Percentiles rank a stretch among this genome's conserved stretches.
Conservation (phyloP, 2,113 vertebrate genomes). For the Amblyopsis rosae region DNA sequence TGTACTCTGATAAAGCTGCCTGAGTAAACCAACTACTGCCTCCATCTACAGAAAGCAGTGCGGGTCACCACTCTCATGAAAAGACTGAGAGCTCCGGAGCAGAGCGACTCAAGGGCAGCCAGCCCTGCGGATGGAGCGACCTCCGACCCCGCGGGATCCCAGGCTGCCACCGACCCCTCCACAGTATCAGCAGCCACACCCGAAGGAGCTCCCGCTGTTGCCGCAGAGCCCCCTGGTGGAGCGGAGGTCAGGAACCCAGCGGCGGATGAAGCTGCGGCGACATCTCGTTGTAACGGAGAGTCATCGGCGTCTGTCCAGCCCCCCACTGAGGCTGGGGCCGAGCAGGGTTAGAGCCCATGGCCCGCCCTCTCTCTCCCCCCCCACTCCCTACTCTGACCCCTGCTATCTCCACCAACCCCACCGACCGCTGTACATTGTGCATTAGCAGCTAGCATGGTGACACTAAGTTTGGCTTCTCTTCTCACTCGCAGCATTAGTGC, state of each 20-base stretch:
- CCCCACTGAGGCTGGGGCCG: slow-evolving; percentile 65
- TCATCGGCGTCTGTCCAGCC: slow-evolving; percentile 56
- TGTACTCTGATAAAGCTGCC: background rate
- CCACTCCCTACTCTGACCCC: slow-evolving; percentile 21
- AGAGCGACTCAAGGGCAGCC: slow-evolving; percentile 63
- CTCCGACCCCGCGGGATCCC: slow-evolving; percentile 46
- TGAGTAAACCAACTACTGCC: background rate
- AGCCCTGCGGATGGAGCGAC: slow-evolving; percentile 49
- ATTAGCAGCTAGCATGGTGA: slow-evolving; percentile 87
- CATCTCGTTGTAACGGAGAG: slow-evolving; percentile 82
- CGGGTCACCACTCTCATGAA: slow-evolving; percentile 98
- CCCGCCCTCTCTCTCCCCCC: background rate
- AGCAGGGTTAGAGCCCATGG: slow-evolving; percentile 79
- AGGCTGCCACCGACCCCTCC: slow-evolving; percentile 40
- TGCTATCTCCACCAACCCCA: slow-evolving; percentile 17
- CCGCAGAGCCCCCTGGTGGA: slow-evolving; percentile 42
- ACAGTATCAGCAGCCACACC: slow-evolving; percentile 39
- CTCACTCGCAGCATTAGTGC: slow-evolving; percentile 62
- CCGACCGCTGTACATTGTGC: slow-evolving; percentile 74
- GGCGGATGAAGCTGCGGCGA: slow-evolving; percentile 62
- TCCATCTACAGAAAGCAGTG: slow-evolving; percentile 87
- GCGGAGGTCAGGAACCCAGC: slow-evolving; percentile 50
- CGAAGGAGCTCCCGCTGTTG: slow-evolving; percentile 13
- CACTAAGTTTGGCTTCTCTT: slow-evolving; percentile 71
- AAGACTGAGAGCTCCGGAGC: slow-evolving; percentile 87